Evolutionary conservation across 2,888 invertebrate species (phyloP).

Genomic region (Mayetiola destructor): DNA sequence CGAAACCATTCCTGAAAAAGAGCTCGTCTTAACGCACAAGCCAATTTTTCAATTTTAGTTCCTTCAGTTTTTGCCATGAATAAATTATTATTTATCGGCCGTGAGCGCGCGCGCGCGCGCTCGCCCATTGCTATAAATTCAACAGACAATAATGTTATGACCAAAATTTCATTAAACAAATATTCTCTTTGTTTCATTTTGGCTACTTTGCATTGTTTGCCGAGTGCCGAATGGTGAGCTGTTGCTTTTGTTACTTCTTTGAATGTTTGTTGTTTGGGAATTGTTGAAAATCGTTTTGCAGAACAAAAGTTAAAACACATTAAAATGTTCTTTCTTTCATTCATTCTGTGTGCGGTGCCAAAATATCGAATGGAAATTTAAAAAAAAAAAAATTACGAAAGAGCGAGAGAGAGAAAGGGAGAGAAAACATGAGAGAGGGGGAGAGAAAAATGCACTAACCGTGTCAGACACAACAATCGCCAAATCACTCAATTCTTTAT

Average conservation of each 20-base stretch:
- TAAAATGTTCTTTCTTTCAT: too few species aligned
- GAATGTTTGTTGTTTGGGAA: conserved; percentile 1
- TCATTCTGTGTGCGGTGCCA: too few species aligned
- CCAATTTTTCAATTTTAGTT: too few species aligned
- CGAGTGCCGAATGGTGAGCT: too few species aligned
- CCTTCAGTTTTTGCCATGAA: conserved; percentile 1
- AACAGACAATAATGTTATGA: too few species aligned
- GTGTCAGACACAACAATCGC: conserved; percentile 8
- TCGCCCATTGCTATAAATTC: too few species aligned
- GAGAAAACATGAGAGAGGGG: neutral
- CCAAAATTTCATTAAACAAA: too few species aligned
- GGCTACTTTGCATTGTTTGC: neutral
- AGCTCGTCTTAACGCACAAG: neutral
- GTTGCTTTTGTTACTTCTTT: neutral
- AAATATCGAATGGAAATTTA: too few species aligned
- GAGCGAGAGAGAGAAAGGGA: neutral
- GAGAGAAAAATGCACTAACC: neutral
- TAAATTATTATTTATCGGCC: conserved; percentile 4
- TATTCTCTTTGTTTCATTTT: conserved; percentile 10
- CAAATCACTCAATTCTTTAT: neutral
- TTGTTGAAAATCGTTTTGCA: too few species aligned
- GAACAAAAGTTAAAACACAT: too few species aligned
- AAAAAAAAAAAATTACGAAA: neutral
- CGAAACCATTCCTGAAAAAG: conserved; percentile 4
- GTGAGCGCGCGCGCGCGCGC: too few species aligned